Conservation (phyloP, 2,113 vertebrate species). For the Toxostoma redivivum region DNA sequence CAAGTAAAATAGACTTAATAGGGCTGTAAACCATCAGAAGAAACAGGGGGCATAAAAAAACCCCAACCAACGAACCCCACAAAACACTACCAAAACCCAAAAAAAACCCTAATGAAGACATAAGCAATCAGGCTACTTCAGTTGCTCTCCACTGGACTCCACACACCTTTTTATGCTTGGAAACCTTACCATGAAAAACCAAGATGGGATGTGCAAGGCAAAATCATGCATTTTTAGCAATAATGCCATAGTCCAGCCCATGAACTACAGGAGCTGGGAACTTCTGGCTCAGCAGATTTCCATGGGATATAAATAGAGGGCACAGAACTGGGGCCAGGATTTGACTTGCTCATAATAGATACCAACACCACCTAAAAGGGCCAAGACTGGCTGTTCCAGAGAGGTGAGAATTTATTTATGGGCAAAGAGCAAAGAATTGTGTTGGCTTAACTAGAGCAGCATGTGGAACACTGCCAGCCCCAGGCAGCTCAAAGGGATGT, state of each 20-base stretch:
- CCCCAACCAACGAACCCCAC: neutral
- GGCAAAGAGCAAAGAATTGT: neutral
- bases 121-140: accelerated
- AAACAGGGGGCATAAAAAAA: neutral
- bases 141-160: neutral
- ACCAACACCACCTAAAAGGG: neutral
- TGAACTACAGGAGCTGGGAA: neutral
- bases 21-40: neutral
- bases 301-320: neutral
- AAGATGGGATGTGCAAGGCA: neutral
- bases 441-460: neutral
- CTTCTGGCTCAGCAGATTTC: neutral
- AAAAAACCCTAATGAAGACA: neutral
- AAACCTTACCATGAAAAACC: neutral
- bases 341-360: neutral
- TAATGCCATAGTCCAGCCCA: neutral
- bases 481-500: neutral
- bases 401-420: neutral
- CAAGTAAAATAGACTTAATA: neutral
- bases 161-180: neutral
- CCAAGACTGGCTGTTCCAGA: neutral
- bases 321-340: accelerated
- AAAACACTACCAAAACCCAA: neutral
- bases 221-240: accelerated
- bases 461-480: neutral